Conservation (phyloP, 2,113 vertebrate genomes). For the Pangasianodon gigas region DNA sequence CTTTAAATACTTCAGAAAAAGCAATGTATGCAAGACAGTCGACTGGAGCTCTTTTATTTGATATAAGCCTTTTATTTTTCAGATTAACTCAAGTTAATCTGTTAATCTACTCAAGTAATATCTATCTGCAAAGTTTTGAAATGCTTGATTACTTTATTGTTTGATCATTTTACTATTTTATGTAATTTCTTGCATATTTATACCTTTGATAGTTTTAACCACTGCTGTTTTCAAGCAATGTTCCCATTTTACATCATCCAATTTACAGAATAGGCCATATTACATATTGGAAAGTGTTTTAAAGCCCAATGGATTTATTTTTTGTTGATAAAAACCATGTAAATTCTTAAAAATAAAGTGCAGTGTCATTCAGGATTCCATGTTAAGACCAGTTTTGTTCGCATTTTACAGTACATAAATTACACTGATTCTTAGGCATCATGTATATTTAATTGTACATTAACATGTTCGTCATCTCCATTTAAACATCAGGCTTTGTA, state of each 20-base stretch:
- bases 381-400: background rate
- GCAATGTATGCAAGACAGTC: background rate
- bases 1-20: constrained; percentile 23
- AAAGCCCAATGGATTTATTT: background rate
- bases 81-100: background rate
- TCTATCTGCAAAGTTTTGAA: background rate
- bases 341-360: background rate
- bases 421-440: background rate
- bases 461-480: background rate
- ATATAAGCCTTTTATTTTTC: background rate
- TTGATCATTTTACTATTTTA: background rate
- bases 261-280: background rate
- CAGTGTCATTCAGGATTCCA: background rate
- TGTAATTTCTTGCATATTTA: background rate
- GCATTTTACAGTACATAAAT: background rate
- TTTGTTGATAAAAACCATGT: background rate
- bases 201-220: background rate
- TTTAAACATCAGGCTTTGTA: background rate
- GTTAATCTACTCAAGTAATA: no score
- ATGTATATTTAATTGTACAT: background rate
- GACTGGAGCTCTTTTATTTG: background rate
- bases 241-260: background rate
- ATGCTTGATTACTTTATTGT: background rate
- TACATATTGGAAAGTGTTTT: background rate
- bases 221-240: background rate